Evolutionary conservation across 2,113 vertebrate species (phyloP).

Genomic region (Phoxinus phoxinus): DNA sequence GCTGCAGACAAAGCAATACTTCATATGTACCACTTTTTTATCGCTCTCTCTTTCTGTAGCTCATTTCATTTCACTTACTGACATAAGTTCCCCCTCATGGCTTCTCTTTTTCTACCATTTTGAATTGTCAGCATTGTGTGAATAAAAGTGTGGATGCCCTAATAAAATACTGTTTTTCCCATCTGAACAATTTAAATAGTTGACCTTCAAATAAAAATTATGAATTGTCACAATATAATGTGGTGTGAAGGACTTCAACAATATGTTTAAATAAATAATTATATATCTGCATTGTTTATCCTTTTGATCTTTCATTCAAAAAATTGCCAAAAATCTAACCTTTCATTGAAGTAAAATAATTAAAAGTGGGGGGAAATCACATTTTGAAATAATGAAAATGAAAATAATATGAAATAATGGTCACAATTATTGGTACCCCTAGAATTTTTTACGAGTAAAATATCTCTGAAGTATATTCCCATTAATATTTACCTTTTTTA

Average conservation of each 20-base stretch:
- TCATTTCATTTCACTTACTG: not conserved
- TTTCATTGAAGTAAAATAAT: no score
- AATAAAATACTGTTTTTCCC: not conserved
- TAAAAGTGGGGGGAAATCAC: no score
- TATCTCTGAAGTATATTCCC: no score
- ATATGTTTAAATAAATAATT: no score
- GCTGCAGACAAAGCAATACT: slow-evolving; percentile 44
- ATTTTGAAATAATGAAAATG: no score
- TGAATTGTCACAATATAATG: not conserved
- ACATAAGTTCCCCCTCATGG: not conserved
- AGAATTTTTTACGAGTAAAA: no score
- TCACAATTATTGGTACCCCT: no score
- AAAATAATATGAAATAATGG: no score
- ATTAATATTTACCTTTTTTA: no score
- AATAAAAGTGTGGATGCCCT: not conserved
- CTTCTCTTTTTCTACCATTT: not conserved
- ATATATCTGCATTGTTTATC: no score
- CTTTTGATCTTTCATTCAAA: no score
- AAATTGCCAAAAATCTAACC: no score
- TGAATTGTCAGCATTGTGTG: not conserved
- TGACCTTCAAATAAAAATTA: not conserved
- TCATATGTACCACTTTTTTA: slow-evolving; percentile 36
- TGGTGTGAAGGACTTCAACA: not conserved
- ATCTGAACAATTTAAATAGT: not conserved
- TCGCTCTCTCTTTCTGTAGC: not conserved